Evolutionary conservation across 2,888 invertebrate species (phyloP).

Genomic region (Eupsilia transversa): DNA sequence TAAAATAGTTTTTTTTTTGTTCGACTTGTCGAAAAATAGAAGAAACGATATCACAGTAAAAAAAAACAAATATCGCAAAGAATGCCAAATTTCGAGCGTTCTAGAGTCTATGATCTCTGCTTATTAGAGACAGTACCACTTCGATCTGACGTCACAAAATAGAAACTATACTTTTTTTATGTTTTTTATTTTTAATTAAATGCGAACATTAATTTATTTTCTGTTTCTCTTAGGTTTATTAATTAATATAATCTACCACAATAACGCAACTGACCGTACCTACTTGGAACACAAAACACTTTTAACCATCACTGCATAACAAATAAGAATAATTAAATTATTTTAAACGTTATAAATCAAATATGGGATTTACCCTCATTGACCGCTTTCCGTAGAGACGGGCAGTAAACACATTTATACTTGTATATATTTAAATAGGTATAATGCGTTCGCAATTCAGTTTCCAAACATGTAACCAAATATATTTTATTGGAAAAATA

Average conservation of each 20-base stretch:
- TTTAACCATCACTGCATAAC: no score
- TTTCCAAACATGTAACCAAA: no score
- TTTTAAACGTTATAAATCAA: background rate
- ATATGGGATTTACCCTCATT: slow-evolving; percentile 7
- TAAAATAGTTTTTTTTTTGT: no score
- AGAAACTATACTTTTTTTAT: background rate
- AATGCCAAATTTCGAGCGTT: background rate
- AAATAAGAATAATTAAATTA: slow-evolving; percentile 25
- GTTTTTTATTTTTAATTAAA: background rate
- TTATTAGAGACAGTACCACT: background rate
- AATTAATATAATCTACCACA: slow-evolving; percentile 3
- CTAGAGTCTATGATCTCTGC: background rate
- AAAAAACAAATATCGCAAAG: background rate
- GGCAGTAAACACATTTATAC: background rate
- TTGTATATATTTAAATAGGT: no score
- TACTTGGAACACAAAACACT: slow-evolving; percentile 20
- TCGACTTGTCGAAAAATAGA: no score
- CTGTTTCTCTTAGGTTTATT: background rate
- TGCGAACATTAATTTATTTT: background rate
- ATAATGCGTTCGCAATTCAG: background rate
- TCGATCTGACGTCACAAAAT: background rate
- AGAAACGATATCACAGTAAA: background rate
- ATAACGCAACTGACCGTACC: background rate
- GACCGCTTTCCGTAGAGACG: background rate
- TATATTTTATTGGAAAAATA: background rate